Percentiles rank a stretch among this genome's conserved stretches.
Conservation (phyloP, 1,140 invertebrate genomes). For the Listronotus oregonensis region DNA sequence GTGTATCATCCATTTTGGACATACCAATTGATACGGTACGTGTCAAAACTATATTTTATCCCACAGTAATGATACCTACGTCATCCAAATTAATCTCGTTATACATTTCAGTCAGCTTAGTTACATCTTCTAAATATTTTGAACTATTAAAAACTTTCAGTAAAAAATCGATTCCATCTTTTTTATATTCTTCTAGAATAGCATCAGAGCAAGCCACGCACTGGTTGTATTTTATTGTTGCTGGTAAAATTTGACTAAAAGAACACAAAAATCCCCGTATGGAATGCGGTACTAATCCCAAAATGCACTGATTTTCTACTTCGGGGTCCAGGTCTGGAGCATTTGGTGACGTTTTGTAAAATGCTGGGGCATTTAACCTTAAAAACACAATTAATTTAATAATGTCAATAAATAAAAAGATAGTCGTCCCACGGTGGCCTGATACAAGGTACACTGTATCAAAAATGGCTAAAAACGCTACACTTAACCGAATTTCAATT, state of each 20-base stretch:
- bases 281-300: constrained; percentile 92
- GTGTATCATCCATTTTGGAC: no score
- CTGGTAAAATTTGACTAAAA: constrained; percentile 80
- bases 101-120: constrained; percentile 80
- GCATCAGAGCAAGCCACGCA: constrained; percentile 89
- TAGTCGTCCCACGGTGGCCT: no score
- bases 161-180: constrained; percentile 77
- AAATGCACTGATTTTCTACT: constrained; percentile 62
- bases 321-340: constrained; percentile 46
- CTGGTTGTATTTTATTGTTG: constrained; percentile 81
- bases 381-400: constrained; percentile 41
- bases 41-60: no score
- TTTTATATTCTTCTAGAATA: constrained; percentile 70
- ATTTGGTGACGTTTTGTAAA: constrained; percentile 56
- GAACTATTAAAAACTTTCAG: constrained; percentile 84
- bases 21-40: no score
- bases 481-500: no score
- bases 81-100: constrained; percentile 62
- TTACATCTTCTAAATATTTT: constrained; percentile 84
- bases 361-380: constrained; percentile 66
- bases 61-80: constrained; percentile 8
- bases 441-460: no score
- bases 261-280: constrained; percentile 88
- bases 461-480: no score
- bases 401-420: no score